Percentiles rank a stretch among this genome's conserved stretches.
Conservation (phyloP, 2,113 vertebrate genomes). For the Corvus moneduloides region DNA sequence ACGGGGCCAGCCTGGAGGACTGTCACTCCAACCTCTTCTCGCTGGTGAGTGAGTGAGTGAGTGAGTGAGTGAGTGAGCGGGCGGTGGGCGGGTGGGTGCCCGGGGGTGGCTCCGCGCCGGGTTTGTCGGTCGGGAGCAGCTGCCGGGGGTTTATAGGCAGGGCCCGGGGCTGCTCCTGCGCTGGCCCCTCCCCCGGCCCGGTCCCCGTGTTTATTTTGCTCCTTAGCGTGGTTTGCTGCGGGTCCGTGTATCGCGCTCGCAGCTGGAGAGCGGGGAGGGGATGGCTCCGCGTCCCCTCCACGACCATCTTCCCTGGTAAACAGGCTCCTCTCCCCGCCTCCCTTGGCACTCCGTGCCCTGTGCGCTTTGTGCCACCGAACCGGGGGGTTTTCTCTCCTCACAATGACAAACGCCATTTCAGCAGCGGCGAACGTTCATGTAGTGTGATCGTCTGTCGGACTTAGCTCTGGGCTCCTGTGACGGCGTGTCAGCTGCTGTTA, state of each 20-base stretch:
- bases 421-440: neutral
- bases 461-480: neutral
- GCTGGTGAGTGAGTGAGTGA: conserved; percentile 97
- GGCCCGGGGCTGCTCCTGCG: conserved; percentile 26
- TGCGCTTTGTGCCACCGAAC: neutral
- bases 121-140: conserved; percentile 46
- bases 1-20: conserved; percentile 99
- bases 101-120: neutral
- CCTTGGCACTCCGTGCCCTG: neutral
- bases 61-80: neutral
- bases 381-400: neutral
- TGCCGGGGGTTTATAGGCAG: conserved; percentile 39
- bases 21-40: conserved; percentile 99
- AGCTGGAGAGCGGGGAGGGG: neutral
- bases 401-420: conserved; percentile 61
- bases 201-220: conserved; percentile 66
- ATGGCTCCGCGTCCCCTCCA: neutral
- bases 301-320: neutral
- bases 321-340: neutral
- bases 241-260: neutral
- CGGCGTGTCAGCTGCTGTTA: conserved; percentile 10
- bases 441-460: conserved; percentile 21
- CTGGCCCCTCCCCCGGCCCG: conserved; percentile 63
- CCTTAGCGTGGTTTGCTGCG: conserved; percentile 46
- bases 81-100: conserved; percentile 67